phyloP scores from a whole-genome alignment of 1,140 invertebrate genomes.

The Zaprionus ornatus region DNA sequence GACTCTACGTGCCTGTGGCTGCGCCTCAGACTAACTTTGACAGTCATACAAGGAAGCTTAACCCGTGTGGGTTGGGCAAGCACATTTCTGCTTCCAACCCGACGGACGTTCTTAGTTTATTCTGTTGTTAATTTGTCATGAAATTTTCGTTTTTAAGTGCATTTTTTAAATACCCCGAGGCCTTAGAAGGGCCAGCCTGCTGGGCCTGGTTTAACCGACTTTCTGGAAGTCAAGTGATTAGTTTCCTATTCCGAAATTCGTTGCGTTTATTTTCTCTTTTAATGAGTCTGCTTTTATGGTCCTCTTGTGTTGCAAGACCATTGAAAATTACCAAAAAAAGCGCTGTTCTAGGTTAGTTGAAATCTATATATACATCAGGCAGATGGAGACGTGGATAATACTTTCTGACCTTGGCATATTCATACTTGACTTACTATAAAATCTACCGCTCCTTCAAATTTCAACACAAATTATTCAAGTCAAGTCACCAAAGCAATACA shows the following conservation, averaged over 20 bases:
- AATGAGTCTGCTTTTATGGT: background rate
- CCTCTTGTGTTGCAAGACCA: background rate
- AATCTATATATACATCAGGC: too few species aligned
- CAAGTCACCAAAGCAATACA: too few species aligned
- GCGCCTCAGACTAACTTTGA: conserved; percentile 57
- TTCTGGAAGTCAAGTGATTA: background rate
- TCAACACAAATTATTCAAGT: too few species aligned
- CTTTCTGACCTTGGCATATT: too few species aligned
- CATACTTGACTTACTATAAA: too few species aligned
- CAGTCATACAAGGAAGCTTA: conserved; percentile 73
- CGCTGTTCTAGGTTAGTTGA: too few species aligned
- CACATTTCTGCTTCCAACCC: conserved; percentile 23
- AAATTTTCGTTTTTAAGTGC: conserved; percentile 50
- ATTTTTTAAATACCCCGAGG: conserved; percentile 44
- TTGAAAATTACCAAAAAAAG: too few species aligned
- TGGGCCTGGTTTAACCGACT: background rate
- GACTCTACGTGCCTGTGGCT: conserved; percentile 40
- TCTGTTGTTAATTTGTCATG: conserved; percentile 70
- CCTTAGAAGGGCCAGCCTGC: background rate
- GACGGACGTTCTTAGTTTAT: conserved; percentile 24
- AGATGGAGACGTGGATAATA: too few species aligned
- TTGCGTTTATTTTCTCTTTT: background rate
- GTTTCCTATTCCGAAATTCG: background rate
- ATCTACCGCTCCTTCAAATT: too few species aligned
- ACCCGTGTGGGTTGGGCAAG: conserved; percentile 28